Evolutionary conservation across 2,888 invertebrate genomes (phyloP).

Genomic region (Choristoneura rosaceana): DNA sequence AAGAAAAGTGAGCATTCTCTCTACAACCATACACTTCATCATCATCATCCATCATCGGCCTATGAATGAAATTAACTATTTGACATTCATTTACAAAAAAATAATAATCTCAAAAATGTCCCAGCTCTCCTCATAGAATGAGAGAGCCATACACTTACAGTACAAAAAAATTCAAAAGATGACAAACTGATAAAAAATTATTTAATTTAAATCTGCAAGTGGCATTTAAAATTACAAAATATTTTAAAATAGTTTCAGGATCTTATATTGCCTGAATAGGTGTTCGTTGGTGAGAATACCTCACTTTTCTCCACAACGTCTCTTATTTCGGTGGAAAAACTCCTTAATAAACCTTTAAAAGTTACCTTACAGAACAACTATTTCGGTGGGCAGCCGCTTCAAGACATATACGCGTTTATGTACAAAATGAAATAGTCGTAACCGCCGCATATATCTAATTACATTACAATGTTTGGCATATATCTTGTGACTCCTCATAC

Average conservation of each 20-base stretch:
- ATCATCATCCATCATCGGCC: no score
- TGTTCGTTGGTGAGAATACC: neutral
- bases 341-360: constrained; percentile 37
- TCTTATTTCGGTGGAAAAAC: constrained; percentile 38
- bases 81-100: no score
- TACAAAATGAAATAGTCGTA: constrained; percentile 68
- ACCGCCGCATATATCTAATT: constrained; percentile 61
- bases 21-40: constrained; percentile 45
- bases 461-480: constrained; percentile 80
- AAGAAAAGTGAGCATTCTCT: constrained; percentile 72
- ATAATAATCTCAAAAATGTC: no score
- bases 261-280: no score
- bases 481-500: constrained; percentile 82
- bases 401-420: constrained; percentile 73
- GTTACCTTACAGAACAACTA: constrained; percentile 61
- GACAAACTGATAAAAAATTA: neutral
- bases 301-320: constrained; percentile 24
- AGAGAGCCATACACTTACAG: no score
- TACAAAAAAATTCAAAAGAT: no score
- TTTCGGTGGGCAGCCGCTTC: constrained; percentile 74
- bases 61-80: no score
- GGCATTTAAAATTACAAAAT: no score
- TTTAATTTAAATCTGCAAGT: no score
- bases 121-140: no score
- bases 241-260: no score